phyloP scores from a whole-genome alignment of 1,140 invertebrate species.

The Alviniconcha marisindica region DNA sequence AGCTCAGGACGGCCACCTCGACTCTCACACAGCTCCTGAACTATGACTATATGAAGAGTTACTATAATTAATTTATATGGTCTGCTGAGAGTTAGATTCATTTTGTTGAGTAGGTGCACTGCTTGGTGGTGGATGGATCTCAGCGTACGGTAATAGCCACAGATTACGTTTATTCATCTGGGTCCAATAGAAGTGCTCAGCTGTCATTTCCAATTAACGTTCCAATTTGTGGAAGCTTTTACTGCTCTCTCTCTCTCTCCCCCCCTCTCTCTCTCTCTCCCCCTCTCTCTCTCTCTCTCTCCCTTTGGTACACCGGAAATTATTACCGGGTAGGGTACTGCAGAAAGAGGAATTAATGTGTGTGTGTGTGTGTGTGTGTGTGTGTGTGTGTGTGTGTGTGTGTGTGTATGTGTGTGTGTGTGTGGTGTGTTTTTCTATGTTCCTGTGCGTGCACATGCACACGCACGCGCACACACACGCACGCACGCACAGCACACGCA shows the following conservation, averaged over 20 bases:
- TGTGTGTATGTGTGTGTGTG: not conserved
- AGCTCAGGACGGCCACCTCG: too few species aligned
- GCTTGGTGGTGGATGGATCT: too few species aligned
- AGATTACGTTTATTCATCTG: not conserved
- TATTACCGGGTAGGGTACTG: too few species aligned
- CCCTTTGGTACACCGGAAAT: too few species aligned
- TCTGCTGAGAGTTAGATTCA: too few species aligned
- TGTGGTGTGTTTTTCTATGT: not conserved
- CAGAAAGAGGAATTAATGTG: not conserved
- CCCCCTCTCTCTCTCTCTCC: not conserved
- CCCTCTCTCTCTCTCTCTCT: not conserved
- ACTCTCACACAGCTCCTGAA: too few species aligned
- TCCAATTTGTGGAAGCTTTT: not conserved
- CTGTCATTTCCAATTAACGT: not conserved
- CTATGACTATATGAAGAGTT: too few species aligned
- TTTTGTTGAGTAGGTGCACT: too few species aligned
- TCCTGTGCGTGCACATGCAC: not conserved
- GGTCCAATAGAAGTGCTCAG: not conserved
- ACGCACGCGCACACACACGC: constrained; percentile 16
- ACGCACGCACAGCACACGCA: not conserved
- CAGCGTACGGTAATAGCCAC: too few species aligned
- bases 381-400: not conserved
- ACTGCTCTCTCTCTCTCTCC: not conserved
- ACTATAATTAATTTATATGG: too few species aligned
- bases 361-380: not conserved